Evolutionary conservation across 2,797 vertebrate species (phyloP).

Genomic region (Podarcis siculus): DNA sequence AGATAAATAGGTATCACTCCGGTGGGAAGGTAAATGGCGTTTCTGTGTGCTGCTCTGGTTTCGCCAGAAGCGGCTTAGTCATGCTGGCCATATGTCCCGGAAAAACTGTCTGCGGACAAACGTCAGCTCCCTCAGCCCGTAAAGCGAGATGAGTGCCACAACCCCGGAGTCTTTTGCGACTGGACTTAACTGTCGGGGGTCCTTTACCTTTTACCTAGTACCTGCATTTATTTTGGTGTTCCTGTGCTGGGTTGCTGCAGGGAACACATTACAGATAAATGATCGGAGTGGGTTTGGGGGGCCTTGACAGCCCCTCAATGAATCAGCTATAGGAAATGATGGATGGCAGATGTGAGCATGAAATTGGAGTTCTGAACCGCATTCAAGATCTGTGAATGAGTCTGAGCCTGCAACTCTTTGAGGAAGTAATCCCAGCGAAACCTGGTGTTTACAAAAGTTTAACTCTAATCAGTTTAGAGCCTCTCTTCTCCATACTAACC

Average conservation of each 20-base stretch:
- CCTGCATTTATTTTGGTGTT: neutral
- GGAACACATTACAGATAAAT: neutral
- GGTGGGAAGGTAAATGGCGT: too few relatives aligned
- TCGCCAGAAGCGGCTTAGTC: too few relatives aligned
- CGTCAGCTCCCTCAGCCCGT: too few relatives aligned
- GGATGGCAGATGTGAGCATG: neutral
- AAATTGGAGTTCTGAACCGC: neutral
- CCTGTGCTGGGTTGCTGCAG: neutral
- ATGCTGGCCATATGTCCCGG: too few relatives aligned
- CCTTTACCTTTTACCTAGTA: too few relatives aligned
- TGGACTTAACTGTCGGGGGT: too few relatives aligned
- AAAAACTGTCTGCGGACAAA: too few relatives aligned
- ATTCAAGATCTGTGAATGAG: slow-evolving; percentile 6
- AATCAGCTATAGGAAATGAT: neutral
- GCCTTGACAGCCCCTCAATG: neutral
- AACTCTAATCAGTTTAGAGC: neutral
- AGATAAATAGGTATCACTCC: too few relatives aligned
- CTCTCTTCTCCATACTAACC: neutral
- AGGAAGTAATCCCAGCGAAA: neutral
- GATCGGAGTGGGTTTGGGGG: neutral
- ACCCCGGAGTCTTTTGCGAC: too few relatives aligned
- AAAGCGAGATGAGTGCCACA: too few relatives aligned
- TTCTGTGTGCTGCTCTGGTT: too few relatives aligned
- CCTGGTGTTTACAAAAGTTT: neutral
- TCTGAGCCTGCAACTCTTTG: slow-evolving; percentile 1